Evolutionary conservation across 2,888 invertebrate species (phyloP).

Genomic region (Drosophila rubida): DNA sequence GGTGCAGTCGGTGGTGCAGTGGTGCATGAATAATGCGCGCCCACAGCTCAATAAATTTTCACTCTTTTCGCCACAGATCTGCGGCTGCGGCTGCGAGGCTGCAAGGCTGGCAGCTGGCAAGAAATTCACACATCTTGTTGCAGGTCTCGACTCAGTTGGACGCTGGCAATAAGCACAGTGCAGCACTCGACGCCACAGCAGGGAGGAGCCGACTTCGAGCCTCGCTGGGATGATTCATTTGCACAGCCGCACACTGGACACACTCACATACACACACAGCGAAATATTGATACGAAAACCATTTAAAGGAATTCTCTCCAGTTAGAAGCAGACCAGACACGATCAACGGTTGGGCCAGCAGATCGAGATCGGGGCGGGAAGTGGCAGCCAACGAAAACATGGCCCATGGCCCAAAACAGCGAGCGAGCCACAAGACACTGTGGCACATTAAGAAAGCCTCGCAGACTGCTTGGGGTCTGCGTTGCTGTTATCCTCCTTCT

Average conservation of each 20-base stretch:
- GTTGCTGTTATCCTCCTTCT: constrained; percentile 24
- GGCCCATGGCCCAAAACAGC: constrained; percentile 60
- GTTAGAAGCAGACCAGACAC: constrained; percentile 70
- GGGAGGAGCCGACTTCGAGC: constrained; percentile 65
- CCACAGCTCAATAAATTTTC: constrained; percentile 84
- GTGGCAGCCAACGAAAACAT: constrained; percentile 30
- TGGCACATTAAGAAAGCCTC: constrained; percentile 48
- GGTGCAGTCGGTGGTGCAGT: constrained; percentile 43
- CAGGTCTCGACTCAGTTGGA: constrained; percentile 40
- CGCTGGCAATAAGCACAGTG: constrained; percentile 49
- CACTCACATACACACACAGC: too few relatives aligned
- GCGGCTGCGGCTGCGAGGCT: constrained; percentile 47
- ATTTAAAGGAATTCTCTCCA: constrained; percentile 78
- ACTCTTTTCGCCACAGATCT: constrained; percentile 75
- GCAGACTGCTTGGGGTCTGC: constrained; percentile 85
- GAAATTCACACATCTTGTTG: constrained; percentile 77
- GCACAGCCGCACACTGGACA: constrained; percentile 36
- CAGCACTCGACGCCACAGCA: constrained; percentile 77
- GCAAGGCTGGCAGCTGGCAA: constrained; percentile 46
- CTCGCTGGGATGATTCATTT: constrained; percentile 76
- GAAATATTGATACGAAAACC: constrained; percentile 61
- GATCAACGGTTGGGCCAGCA: constrained; percentile 23
- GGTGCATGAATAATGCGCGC: constrained; percentile 84
- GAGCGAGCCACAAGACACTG: constrained; percentile 35
- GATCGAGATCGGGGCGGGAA: background rate